Conservation (phyloP, 2,113 vertebrate species). For the Phycodurus eques region DNA sequence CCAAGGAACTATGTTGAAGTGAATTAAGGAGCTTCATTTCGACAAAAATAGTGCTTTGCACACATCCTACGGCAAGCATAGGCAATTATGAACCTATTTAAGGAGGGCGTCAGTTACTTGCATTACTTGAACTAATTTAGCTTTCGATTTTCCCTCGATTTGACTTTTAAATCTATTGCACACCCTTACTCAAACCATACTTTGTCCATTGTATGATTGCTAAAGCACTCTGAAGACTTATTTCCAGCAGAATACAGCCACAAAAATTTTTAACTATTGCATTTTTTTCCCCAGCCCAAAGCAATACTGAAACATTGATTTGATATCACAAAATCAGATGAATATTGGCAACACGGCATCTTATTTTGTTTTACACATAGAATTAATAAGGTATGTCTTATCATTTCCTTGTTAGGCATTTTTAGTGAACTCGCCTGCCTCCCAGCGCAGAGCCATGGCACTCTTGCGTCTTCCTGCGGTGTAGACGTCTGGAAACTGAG, state of each 20-base stretch:
- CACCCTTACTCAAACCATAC: not conserved
- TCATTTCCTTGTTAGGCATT: slow-evolving; percentile 42
- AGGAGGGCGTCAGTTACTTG: no score
- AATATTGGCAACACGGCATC: slow-evolving; percentile 43
- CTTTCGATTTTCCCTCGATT: not conserved
- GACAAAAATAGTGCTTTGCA: no score
- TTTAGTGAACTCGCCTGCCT: slow-evolving; percentile 72
- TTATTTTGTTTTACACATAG: slow-evolving; percentile 29
- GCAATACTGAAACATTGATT: not conserved
- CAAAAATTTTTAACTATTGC: not conserved
- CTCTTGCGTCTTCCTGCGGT: slow-evolving; percentile 70
- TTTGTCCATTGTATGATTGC: not conserved
- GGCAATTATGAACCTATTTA: no score
- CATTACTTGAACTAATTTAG: not conserved
- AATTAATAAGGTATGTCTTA: not conserved
- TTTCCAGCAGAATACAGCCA: not conserved
- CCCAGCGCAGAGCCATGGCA: slow-evolving; percentile 76
- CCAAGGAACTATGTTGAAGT: not conserved
- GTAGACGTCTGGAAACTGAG: slow-evolving; percentile 68
- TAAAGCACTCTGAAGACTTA: not conserved
- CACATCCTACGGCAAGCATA: no score
- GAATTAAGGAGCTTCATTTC: no score
- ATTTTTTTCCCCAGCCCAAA: not conserved
- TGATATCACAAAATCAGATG: slow-evolving; percentile 43
- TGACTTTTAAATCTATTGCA: not conserved